Evolutionary conservation across 2,113 vertebrate species (phyloP).

Genomic region (Aldabrachelys gigantea): DNA sequence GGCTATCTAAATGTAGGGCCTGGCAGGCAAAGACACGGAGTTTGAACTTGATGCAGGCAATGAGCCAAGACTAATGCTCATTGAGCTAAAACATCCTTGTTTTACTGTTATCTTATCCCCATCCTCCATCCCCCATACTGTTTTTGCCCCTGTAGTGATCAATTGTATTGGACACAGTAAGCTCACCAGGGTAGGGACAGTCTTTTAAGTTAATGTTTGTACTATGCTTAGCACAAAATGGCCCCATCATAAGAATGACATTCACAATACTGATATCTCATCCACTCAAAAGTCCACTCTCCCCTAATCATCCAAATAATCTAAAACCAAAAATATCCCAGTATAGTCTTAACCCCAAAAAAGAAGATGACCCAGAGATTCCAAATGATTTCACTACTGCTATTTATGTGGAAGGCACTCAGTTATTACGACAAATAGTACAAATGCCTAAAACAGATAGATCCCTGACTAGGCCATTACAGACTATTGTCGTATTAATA

Average conservation of each 20-base stretch:
- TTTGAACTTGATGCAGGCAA: neutral
- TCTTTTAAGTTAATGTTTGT: neutral
- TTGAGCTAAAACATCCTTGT: neutral
- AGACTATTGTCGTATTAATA: conserved; percentile 23
- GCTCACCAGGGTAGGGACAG: neutral
- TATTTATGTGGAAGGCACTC: conserved; percentile 24
- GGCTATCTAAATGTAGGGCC: neutral
- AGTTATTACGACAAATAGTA: neutral
- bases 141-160: neutral
- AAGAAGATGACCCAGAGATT: neutral
- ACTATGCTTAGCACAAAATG: neutral
- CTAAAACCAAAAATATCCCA: neutral
- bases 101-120: neutral
- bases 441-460: neutral
- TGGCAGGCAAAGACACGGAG: neutral
- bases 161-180: neutral
- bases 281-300: neutral
- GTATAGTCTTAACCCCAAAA: neutral
- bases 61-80: neutral
- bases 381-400: neutral
- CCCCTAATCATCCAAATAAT: neutral
- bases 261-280: neutral
- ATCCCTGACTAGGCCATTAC: conserved; percentile 11
- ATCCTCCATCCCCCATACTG: neutral
- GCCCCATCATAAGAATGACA: neutral